These are phyloP conservation scores for Microcebus tavaratra DNA, from an alignment of 2,113 vertebrate species.

Conservation along the genomic window DNA sequence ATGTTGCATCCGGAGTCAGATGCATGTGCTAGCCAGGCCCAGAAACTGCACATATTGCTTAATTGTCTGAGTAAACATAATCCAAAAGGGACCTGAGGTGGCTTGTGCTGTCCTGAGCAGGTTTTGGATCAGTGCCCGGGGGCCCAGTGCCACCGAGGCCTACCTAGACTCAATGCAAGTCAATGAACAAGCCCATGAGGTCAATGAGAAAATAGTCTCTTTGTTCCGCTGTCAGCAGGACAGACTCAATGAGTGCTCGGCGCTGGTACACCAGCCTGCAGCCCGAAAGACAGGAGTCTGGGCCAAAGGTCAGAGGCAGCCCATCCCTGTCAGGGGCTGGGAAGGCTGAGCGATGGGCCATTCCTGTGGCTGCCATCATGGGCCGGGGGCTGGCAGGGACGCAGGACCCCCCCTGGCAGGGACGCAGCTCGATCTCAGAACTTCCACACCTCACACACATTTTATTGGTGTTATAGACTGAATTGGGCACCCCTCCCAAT, in stretches of 20 bases:
- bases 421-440: not conserved
- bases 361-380: not conserved
- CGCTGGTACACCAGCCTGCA: not conserved
- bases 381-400: too few species aligned
- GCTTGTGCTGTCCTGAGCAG: not conserved
- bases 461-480: not conserved
- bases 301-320: not conserved
- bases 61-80: slow-evolving; percentile 47
- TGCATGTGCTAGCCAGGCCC: not conserved
- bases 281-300: not conserved
- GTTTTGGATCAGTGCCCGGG: not conserved
- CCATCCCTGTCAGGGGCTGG: not conserved
- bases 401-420: too few species aligned
- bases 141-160: not conserved
- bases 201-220: not conserved
- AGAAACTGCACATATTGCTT: not conserved
- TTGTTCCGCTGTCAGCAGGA: not conserved
- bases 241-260: not conserved
- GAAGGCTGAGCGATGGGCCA: not conserved
- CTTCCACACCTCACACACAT: too few species aligned
- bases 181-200: not conserved
- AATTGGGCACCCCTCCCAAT: not conserved
- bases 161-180: not conserved
- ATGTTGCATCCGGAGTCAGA: fast-evolving
- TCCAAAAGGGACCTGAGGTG: not conserved